phyloP scores from a whole-genome alignment of 2,888 invertebrate genomes.

The Caradrina clavipalpis region DNA sequence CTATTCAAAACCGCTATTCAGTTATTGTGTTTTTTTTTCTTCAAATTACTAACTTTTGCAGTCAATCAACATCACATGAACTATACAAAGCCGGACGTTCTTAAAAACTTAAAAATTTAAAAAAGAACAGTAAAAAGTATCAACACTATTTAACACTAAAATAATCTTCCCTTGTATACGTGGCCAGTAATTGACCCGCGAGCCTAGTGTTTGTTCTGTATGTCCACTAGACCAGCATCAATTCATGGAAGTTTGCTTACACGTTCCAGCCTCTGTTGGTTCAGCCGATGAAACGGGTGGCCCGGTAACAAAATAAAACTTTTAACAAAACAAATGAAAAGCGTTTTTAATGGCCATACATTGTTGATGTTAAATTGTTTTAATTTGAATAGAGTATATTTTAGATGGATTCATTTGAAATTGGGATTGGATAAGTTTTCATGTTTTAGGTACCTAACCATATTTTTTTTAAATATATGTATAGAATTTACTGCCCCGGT shows the following conservation, averaged over 20 bases:
- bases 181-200: constrained; percentile 43
- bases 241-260: constrained; percentile 56
- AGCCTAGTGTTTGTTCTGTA: constrained; percentile 52
- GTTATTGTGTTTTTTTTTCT: no score
- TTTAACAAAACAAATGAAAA: constrained; percentile 15
- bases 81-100: no score
- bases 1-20: no score
- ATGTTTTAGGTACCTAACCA: no score
- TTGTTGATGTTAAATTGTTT: constrained; percentile 16
- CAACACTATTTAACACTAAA: not conserved
- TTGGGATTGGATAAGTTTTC: not conserved
- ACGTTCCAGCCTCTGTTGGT: constrained; percentile 44
- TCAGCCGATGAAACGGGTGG: constrained; percentile 38
- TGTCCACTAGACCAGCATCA: constrained; percentile 42
- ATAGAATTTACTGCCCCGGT: no score
- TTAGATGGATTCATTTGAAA: not conserved
- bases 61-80: no score
- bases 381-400: not conserved
- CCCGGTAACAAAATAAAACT: constrained; percentile 41
- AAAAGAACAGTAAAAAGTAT: not conserved
- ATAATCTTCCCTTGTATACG: constrained; percentile 5
- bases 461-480: no score
- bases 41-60: no score
- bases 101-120: not conserved
- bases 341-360: constrained; percentile 14